A percentile compares a stretch with the other conserved stretches of the same genome.
phyloP scores from a whole-genome alignment of 64 coral and sea anemone species.

The Montipora cactus region DNA sequence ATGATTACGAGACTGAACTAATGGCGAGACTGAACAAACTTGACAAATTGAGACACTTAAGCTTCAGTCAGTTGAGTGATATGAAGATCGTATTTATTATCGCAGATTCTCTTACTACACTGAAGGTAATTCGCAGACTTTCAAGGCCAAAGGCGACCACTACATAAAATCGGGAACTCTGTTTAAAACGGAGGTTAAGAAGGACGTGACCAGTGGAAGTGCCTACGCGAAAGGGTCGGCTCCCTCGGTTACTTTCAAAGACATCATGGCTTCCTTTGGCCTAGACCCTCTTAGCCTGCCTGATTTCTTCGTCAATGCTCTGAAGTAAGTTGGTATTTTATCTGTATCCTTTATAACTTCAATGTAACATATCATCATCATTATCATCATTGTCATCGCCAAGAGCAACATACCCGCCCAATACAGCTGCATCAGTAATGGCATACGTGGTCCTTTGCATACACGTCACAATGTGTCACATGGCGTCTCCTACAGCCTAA shows the following conservation, averaged over 20 bases:
- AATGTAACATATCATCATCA: not conserved
- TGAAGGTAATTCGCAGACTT: slow-evolving; percentile 87
- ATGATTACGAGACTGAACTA: too few species aligned
- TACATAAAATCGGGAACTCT: slow-evolving; percentile 57
- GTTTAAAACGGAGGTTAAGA: slow-evolving; percentile 83
- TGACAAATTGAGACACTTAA: too few species aligned
- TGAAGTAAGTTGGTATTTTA: slow-evolving; percentile 72
- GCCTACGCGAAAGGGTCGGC: slow-evolving; percentile 73
- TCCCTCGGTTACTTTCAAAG: slow-evolving; percentile 57
- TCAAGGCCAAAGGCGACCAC: slow-evolving; percentile 90
- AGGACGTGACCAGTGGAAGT: slow-evolving; percentile 54
- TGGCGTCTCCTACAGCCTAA: too few species aligned
- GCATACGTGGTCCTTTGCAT: too few species aligned
- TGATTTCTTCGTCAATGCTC: slow-evolving; percentile 59
- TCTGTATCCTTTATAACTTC: too few species aligned
- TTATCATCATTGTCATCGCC: not conserved
- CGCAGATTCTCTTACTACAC: slow-evolving; percentile 85
- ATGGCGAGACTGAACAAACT: too few species aligned
- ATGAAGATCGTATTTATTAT: not conserved
- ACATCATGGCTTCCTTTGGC: slow-evolving; percentile 62
- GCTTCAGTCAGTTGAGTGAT: too few species aligned
- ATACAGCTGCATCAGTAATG: too few species aligned
- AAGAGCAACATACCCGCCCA: too few species aligned
- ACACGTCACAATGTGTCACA: too few species aligned
- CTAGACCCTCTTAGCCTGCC: slow-evolving; percentile 43